Conservation (phyloP, 2,797 vertebrate genomes). For the Melanotaenia nigrans region DNA sequence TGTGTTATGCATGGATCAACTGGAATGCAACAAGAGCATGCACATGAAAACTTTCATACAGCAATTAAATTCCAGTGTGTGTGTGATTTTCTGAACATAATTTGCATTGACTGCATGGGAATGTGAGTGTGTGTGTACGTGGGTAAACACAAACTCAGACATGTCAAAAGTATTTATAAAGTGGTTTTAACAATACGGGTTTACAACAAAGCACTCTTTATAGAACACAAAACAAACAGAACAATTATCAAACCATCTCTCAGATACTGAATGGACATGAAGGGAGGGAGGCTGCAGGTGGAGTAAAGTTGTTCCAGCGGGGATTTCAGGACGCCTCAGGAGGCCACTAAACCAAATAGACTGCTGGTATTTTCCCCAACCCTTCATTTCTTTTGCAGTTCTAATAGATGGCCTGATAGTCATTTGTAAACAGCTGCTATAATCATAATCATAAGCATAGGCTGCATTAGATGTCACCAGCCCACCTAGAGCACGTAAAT, state of each 20-base stretch:
- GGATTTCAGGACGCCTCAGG: slow-evolving; percentile 62
- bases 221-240: slow-evolving; percentile 65
- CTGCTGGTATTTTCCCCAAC: slow-evolving; percentile 56
- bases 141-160: slow-evolving; percentile 4
- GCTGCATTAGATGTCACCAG: slow-evolving; percentile 1
- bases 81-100: background rate
- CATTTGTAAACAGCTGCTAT: slow-evolving; percentile 57
- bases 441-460: slow-evolving; percentile 31
- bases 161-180: slow-evolving; percentile 46
- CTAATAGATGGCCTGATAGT: slow-evolving; percentile 47
- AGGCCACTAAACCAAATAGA: slow-evolving; percentile 58
- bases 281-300: slow-evolving; percentile 30
- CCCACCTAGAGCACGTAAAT: slow-evolving; percentile 44
- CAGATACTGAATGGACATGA: slow-evolving; percentile 47
- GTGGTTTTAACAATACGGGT: slow-evolving; percentile 51
- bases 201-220: slow-evolving; percentile 58
- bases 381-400: slow-evolving; percentile 15
- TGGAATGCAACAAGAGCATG: background rate
- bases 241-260: slow-evolving; percentile 57
- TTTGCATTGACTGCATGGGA: background rate
- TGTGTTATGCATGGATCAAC: background rate
- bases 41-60: background rate
- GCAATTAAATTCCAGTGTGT: background rate
- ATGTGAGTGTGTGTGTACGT: slow-evolving; percentile 1
- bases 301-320: slow-evolving; percentile 41